Evolutionary conservation across 2,888 invertebrate genomes (phyloP), one percentile per base, ranked within the genome.

Genomic region (Mythimna lalbum): DNA sequence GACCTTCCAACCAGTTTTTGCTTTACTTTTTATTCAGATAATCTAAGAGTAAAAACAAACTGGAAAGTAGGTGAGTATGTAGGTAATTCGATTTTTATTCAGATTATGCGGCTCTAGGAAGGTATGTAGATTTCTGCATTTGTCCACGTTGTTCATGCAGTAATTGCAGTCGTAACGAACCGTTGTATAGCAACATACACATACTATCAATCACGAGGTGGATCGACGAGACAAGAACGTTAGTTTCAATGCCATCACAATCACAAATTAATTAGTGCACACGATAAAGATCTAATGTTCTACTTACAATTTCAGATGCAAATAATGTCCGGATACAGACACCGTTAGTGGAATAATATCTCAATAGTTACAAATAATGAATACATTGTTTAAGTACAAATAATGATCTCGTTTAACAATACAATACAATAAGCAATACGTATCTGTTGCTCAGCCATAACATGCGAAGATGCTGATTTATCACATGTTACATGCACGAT

Each of bases 201-300:
- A 1, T 36, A 57, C 9, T 21, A 69, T 59, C 17, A 59, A 76
- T 67, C 76, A 76, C 73, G 66, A 79, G 66, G 33, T 63, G 31
- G 50, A 57, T 60, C 50, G 66, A 73, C 49, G 52, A 53, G 59
- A 74, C 62, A 21, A 39, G 23, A 55, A 49, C 43, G 47, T 56
- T 61, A 62, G n/a, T 71, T 71, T 78, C 78, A 72, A 72, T 69
- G 71, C 23, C 75, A 79, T 67, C 61, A 55, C 61, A 39, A 66
- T 66, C 10, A 53, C 56, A 64, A 56, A 67, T 23, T 72, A 73
- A 57, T 49, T 31, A 62, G 0, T 31, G 33, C 57, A 63, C 49
- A n/a, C n/a, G n/a, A n/a, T 59, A 27, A 19, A 27, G 23, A 43
- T 50, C 55, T 14, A 60, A 47, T 47, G 55, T 56, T 73, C 33